Evolutionary conservation across 2,113 vertebrate genomes (phyloP).

Genomic region (Willisornis vidua): DNA sequence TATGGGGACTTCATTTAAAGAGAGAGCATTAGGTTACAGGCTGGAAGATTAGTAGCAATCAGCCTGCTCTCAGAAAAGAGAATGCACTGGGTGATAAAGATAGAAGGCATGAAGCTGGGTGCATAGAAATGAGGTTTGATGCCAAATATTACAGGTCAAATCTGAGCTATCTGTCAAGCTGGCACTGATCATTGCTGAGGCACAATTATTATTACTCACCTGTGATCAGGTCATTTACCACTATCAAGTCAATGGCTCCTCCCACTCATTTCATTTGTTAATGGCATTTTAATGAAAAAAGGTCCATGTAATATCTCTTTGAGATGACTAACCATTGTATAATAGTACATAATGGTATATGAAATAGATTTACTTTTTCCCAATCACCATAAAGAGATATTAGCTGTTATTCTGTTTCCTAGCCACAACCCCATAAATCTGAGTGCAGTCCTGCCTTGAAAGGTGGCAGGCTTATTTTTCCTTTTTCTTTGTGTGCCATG

Average conservation of each 20-base stretch:
- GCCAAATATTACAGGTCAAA: conserved; percentile 38
- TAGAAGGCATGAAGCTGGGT: conserved; percentile 40
- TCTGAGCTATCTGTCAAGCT: conserved; percentile 47
- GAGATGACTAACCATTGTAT: conserved; percentile 8
- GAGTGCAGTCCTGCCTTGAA: conserved; percentile 5
- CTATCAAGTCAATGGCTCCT: conserved; percentile 9
- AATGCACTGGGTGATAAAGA: conserved; percentile 59
- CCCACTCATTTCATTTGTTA: conserved; percentile 33
- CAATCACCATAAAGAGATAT: conserved; percentile 11
- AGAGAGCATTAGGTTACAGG: conserved; percentile 57
- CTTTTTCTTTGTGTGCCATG: conserved; percentile 38
- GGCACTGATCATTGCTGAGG: conserved; percentile 19
- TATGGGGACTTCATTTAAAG: conserved; percentile 56
- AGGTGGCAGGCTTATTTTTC: conserved; percentile 44
- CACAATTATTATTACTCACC: conserved; percentile 46
- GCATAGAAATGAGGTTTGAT: conserved; percentile 58
- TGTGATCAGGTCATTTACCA: conserved; percentile 50
- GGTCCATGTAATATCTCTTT: conserved; percentile 4
- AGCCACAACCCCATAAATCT: conserved; percentile 35
- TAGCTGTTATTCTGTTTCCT: conserved; percentile 7
- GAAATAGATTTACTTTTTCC: conserved; percentile 29
- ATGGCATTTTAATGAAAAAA: conserved; percentile 51
- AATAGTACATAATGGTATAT: not conserved
- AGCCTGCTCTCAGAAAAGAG: conserved; percentile 45
- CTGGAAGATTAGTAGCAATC: conserved; percentile 59